Percentiles rank a stretch among this genome's conserved stretches.
Evolutionary conservation across 2,888 invertebrate genomes (phyloP).

Genomic region (Melanostoma scalare): DNA sequence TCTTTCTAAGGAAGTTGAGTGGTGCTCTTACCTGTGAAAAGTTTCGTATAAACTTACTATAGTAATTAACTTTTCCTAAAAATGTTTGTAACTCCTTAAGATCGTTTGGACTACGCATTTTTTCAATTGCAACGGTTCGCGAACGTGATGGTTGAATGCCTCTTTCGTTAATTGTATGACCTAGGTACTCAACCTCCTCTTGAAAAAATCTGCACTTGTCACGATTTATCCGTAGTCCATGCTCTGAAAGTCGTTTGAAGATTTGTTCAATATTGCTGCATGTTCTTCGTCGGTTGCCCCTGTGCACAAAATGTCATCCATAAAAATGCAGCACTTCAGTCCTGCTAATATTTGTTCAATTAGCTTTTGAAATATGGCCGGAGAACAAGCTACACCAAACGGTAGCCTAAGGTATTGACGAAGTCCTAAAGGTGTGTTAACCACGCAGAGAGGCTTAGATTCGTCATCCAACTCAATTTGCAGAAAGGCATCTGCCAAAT

Average conservation of each 20-base stretch:
- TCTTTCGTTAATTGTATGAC: too few relatives aligned
- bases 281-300: constrained; percentile 73
- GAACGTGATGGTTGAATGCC: too few relatives aligned
- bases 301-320: constrained; percentile 76
- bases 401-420: constrained; percentile 77
- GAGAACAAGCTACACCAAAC: constrained; percentile 79
- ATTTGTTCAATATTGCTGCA: too few relatives aligned
- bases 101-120: constrained; percentile 42
- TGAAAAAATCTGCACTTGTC: too few relatives aligned
- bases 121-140: too few relatives aligned
- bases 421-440: constrained; percentile 78
- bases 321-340: constrained; percentile 75
- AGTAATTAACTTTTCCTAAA: not conserved
- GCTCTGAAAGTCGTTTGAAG: too few relatives aligned
- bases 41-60: not conserved
- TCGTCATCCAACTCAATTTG: constrained; percentile 75
- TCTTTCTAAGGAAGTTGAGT: not conserved
- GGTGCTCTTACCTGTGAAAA: constrained; percentile 6
- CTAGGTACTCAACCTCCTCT: too few relatives aligned
- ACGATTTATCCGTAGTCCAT: too few relatives aligned
- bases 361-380: constrained; percentile 77
- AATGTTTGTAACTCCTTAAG: too few relatives aligned
- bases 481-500: constrained; percentile 76
- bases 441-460: constrained; percentile 75
- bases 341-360: constrained; percentile 77